Conservation (phyloP, 2,113 vertebrate species). For the Falcunculus frontatus region DNA sequence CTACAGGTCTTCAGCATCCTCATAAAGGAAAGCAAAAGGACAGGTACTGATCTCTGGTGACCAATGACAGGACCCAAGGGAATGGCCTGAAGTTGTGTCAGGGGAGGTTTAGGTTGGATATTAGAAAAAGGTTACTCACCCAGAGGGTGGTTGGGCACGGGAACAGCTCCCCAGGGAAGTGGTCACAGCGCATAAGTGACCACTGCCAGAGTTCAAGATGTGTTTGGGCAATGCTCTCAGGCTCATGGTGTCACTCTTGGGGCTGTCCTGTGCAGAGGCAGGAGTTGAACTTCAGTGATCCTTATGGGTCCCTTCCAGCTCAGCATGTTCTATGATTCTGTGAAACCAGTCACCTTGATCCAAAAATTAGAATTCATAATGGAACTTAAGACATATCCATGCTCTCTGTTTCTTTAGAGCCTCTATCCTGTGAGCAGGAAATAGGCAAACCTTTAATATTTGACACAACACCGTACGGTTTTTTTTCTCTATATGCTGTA, state of each 20-base stretch:
- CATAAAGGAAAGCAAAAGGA: not conserved
- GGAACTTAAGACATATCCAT: not conserved
- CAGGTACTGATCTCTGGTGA: not conserved
- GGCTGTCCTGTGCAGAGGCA: not conserved
- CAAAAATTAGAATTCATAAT: not conserved
- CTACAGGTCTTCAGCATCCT: not conserved
- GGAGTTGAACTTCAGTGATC: not conserved
- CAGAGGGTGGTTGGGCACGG: not conserved
- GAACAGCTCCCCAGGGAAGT: not conserved
- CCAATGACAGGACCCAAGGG: not conserved
- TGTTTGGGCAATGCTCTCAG: not conserved
- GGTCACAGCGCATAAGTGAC: fast-evolving
- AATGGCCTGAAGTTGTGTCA: not conserved
- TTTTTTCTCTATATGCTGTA: not conserved
- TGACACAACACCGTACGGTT: not conserved
- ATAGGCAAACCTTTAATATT: not conserved
- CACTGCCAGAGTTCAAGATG: not conserved
- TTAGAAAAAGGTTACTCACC: not conserved
- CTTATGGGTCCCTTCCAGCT: not conserved
- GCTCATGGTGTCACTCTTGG: not conserved
- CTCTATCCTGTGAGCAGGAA: not conserved
- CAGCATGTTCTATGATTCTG: not conserved
- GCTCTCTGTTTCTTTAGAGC: not conserved
- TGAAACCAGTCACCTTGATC: not conserved
- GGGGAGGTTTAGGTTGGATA: not conserved